Evolutionary conservation across 53 echinoderm and acorn worm species (phyloP).

Genomic region (Actinopyga echinites): DNA sequence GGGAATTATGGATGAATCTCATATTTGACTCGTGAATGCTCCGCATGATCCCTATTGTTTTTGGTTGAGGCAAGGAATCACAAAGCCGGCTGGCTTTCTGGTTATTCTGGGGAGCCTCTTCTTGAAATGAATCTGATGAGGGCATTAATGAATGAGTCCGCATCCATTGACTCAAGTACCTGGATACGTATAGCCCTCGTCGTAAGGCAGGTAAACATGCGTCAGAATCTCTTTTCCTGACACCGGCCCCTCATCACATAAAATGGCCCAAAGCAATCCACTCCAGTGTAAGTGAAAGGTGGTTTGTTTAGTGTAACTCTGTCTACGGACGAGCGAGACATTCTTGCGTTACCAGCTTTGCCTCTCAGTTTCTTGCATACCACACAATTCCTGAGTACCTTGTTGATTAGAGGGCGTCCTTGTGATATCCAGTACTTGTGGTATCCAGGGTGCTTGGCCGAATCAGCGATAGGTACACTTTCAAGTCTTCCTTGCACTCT

Average conservation of each 20-base stretch:
- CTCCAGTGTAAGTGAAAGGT: no score
- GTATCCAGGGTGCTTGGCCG: constrained; percentile 17
- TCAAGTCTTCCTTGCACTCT: constrained; percentile 45
- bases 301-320: not conserved
- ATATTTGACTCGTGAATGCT: no score
- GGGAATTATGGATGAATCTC: no score
- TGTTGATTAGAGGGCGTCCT: not conserved
- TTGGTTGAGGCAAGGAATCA: no score
- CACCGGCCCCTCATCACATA: no score
- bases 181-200: constrained; percentile 43
- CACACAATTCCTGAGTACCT: not conserved
- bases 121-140: no score
- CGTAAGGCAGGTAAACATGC: constrained; percentile 39
- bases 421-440: no score
- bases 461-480: not conserved
- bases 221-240: constrained; percentile 26
- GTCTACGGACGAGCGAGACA: not conserved
- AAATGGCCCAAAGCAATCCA: constrained; percentile 49
- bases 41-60: no score
- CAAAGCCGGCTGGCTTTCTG: no score
- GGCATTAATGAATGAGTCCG: constrained; percentile 42
- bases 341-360: not conserved
- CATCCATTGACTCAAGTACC: not conserved
- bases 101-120: no score
- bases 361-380: not conserved